Evolutionary conservation across 2,888 invertebrate species (phyloP).

Genomic region (Ennomos quercinarius): DNA sequence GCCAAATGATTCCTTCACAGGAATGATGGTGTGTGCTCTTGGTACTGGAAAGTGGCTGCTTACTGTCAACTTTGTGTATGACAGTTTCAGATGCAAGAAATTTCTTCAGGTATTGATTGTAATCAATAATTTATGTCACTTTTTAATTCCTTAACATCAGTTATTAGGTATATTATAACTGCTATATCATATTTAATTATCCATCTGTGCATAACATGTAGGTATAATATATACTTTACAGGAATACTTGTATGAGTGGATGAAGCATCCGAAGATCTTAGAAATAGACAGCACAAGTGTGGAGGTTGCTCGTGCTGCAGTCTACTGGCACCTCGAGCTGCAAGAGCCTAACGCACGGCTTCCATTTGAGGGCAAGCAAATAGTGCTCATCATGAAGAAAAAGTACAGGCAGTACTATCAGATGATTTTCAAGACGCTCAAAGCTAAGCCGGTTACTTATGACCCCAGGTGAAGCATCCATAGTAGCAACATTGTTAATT

Average conservation of each 20-base stretch:
- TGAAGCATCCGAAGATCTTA: slow-evolving; percentile 76
- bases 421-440: slow-evolving; percentile 78
- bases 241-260: slow-evolving; percentile 81
- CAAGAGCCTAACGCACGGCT: slow-evolving; percentile 61
- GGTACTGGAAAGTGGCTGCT: slow-evolving; percentile 79
- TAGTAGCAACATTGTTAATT: too few species aligned
- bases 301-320: slow-evolving; percentile 77
- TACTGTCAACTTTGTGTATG: slow-evolving; percentile 73
- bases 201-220: too few species aligned
- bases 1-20: slow-evolving; percentile 75
- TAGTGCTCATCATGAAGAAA: slow-evolving; percentile 80
- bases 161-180: too few species aligned
- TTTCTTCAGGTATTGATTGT: slow-evolving; percentile 64
- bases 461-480: slow-evolving; percentile 68
- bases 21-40: slow-evolving; percentile 81
- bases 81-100: slow-evolving; percentile 78
- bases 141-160: too few species aligned
- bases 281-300: slow-evolving; percentile 77
- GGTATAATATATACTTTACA: slow-evolving; percentile 34
- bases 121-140: not conserved
- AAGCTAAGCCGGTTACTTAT: slow-evolving; percentile 77
- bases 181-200: too few species aligned
- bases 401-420: slow-evolving; percentile 81
- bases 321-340: slow-evolving; percentile 74
- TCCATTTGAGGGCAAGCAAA: slow-evolving; percentile 79